Percentiles rank a stretch among this genome's conserved stretches.
Conservation (phyloP, 2,888 invertebrate species). For the Brachyopa scutellaris region DNA sequence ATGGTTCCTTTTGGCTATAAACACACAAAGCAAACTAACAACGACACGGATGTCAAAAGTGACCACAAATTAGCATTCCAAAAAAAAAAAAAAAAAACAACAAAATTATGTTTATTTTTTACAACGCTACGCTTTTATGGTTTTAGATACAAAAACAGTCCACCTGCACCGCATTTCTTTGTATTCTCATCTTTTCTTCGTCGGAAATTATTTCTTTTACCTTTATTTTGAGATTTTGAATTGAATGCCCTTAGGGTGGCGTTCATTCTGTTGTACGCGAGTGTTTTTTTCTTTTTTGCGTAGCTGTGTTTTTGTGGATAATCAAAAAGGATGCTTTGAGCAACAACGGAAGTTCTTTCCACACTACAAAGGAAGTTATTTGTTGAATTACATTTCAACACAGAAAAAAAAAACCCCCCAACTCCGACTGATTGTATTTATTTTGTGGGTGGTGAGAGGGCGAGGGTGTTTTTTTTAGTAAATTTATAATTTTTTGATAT, state of each 20-base stretch:
- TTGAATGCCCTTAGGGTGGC: slow-evolving; percentile 59
- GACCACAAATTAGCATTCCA: slow-evolving; percentile 56
- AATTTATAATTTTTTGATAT: slow-evolving; percentile 62
- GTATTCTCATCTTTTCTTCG: slow-evolving; percentile 3
- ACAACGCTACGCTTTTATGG: slow-evolving; percentile 14
- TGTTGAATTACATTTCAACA: slow-evolving; percentile 60
- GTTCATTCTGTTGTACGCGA: not conserved
- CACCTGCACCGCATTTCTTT: slow-evolving; percentile 39
- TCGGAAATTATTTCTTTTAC: slow-evolving; percentile 4
- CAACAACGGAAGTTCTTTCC: slow-evolving; percentile 69
- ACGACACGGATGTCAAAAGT: slow-evolving; percentile 30
- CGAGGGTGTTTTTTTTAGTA: slow-evolving; percentile 46
- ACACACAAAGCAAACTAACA: slow-evolving; percentile 3
- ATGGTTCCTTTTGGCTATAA: not conserved
- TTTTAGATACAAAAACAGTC: not conserved
- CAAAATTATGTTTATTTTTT: slow-evolving; percentile 12
- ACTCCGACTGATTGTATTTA: slow-evolving; percentile 1
- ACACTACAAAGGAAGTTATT: slow-evolving; percentile 72
- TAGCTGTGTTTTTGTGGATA: slow-evolving; percentile 54
- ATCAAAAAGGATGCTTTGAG: slow-evolving; percentile 72
- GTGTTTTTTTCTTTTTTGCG: slow-evolving; percentile 7
- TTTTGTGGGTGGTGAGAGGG: slow-evolving; percentile 1
- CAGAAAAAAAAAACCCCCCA: slow-evolving; percentile 1
- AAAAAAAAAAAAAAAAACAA: not conserved
- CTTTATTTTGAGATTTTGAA: slow-evolving; percentile 54